phyloP scores from a whole-genome alignment of 2,113 vertebrate species.

The Archilochus colubris region DNA sequence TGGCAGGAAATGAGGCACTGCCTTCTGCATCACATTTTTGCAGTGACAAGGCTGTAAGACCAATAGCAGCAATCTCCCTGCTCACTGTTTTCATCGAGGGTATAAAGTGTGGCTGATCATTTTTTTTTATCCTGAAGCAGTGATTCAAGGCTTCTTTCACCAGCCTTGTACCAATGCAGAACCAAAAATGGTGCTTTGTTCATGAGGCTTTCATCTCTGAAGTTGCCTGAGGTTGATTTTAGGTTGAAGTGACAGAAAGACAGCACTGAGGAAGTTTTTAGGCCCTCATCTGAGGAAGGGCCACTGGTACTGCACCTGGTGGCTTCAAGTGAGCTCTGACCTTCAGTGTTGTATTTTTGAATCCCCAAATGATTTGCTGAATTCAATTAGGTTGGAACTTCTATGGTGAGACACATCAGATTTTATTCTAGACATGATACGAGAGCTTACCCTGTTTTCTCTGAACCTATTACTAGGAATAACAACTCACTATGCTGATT shows the following conservation, averaged over 20 bases:
- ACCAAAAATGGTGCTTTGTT: neutral
- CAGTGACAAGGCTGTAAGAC: neutral
- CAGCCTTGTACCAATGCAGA: neutral
- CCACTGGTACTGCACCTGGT: neutral
- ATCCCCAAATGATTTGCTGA: neutral
- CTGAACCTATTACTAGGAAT: neutral
- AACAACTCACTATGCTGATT: neutral
- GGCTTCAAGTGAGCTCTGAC: neutral
- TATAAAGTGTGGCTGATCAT: neutral
- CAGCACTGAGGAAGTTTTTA: neutral
- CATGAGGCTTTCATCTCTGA: neutral
- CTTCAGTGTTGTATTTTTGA: neutral
- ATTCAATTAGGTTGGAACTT: neutral
- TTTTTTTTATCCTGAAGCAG: neutral
- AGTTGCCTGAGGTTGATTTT: neutral
- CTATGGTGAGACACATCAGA: neutral
- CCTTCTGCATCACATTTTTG: neutral
- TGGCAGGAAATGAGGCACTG: neutral
- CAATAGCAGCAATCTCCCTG: neutral
- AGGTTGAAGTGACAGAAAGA: slow-evolving; percentile 3
- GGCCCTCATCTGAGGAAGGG: neutral
- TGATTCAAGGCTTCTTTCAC: neutral
- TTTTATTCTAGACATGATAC: neutral
- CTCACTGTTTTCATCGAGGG: neutral
- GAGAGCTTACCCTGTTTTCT: neutral